Evolutionary conservation across 1,140 invertebrate genomes (phyloP).

Genomic region (Wasmannia auropunctata): DNA sequence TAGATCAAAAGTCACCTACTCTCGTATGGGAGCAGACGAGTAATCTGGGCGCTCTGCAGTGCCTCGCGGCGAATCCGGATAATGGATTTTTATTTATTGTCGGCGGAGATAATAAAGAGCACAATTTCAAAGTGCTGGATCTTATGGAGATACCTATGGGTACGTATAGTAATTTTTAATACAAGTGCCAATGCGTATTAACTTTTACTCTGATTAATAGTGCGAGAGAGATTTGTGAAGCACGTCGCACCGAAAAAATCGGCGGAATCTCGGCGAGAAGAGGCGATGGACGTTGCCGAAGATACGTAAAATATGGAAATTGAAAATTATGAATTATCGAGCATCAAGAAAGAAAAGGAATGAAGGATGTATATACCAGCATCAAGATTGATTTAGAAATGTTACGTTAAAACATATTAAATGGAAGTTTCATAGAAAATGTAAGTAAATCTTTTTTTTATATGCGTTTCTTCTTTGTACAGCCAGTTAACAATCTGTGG

Average conservation of each 20-base stretch:
- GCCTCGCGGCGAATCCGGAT: constrained; percentile 91
- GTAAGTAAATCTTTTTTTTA: neutral
- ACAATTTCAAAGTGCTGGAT: constrained; percentile 92
- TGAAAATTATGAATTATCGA: neutral
- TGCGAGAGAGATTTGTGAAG: constrained; percentile 66
- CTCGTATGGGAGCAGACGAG: constrained; percentile 87
- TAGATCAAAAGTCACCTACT: constrained; percentile 74
- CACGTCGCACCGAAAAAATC: neutral
- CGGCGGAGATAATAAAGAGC: constrained; percentile 93
- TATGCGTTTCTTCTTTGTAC: neutral
- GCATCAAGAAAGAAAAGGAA: neutral
- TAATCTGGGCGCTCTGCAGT: constrained; percentile 90
- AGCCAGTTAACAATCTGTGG: neutral
- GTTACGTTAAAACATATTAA: neutral
- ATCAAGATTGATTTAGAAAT: neutral
- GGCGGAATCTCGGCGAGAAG: constrained; percentile 36
- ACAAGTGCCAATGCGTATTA: neutral
- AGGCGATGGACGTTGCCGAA: constrained; percentile 77
- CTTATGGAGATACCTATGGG: constrained; percentile 89
- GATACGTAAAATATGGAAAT: constrained; percentile 67
- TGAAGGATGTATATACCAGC: neutral
- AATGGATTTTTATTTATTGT: constrained; percentile 91
- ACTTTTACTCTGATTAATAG: constrained; percentile 64
- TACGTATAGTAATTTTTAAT: constrained; percentile 76
- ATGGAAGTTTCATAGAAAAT: neutral